Conservation (phyloP, 2,113 vertebrate genomes). For the Todiramphus chloris region DNA sequence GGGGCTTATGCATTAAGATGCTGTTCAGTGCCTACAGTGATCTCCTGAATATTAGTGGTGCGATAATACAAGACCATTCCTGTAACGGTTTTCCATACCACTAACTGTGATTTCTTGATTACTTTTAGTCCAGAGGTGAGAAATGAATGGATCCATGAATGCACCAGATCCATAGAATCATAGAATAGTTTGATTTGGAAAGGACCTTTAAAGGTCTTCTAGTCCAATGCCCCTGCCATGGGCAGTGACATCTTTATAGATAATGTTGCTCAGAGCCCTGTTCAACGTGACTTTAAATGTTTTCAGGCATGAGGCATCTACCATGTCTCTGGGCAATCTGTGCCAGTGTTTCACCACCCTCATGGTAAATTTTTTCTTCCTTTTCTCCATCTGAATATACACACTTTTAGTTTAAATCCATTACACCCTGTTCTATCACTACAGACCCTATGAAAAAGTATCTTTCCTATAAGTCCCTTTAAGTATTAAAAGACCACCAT, state of each 20-base stretch:
- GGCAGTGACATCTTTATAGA: background rate
- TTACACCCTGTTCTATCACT: fast-evolving
- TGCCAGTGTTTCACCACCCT: background rate
- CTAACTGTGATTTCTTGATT: background rate
- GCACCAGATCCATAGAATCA: background rate
- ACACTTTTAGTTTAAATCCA: background rate
- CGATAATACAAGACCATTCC: background rate
- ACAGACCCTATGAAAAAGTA: background rate
- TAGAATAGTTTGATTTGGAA: background rate
- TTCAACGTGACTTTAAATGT: background rate
- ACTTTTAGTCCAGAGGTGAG: background rate
- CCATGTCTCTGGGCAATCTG: background rate
- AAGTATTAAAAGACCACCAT: background rate
- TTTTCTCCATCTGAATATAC: background rate
- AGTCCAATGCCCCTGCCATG: background rate
- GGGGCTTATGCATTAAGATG: background rate
- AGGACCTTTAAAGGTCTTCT: background rate
- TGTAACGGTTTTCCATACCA: background rate
- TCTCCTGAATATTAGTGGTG: background rate
- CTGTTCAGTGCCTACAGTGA: background rate
- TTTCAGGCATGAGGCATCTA: background rate
- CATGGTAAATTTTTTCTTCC: background rate
- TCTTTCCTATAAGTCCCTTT: background rate
- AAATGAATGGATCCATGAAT: background rate
- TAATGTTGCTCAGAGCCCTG: background rate